A percentile compares a stretch with the other conserved stretches of the same genome.
phyloP scores from a whole-genome alignment of 1,140 invertebrate species.

The Thaumatotibia leucotreta region DNA sequence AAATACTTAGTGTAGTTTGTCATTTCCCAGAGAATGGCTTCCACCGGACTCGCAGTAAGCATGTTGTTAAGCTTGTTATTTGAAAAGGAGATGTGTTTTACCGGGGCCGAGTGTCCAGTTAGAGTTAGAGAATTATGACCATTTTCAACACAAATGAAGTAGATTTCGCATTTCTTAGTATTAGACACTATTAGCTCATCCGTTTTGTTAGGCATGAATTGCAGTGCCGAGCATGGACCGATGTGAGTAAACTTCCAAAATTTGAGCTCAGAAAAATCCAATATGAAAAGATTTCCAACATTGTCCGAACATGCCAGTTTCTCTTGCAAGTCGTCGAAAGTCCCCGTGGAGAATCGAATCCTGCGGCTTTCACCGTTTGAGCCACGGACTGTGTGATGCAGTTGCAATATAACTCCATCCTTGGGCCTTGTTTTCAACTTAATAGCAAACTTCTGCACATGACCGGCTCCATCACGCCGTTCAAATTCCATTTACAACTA shows the following conservation, averaged over 20 bases:
- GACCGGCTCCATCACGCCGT: conserved; percentile 31
- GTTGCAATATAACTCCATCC: conserved; percentile 77
- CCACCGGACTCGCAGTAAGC: conserved; percentile 77
- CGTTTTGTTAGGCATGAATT: conserved; percentile 63
- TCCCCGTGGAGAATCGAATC: conserved; percentile 75
- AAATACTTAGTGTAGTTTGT: conserved; percentile 77
- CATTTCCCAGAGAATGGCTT: conserved; percentile 82
- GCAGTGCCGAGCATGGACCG: conserved; percentile 61
- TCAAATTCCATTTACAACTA: conserved; percentile 43
- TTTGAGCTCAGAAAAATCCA: conserved; percentile 77
- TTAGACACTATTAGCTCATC: conserved; percentile 72
- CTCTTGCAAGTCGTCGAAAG: conserved; percentile 75
- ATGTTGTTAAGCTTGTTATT: conserved; percentile 74
- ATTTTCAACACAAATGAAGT: conserved; percentile 69
- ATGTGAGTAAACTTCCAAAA: conserved; percentile 76
- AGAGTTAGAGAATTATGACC: conserved; percentile 50
- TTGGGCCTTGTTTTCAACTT: conserved; percentile 64
- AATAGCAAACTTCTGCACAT: conserved; percentile 63
- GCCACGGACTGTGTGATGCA: conserved; percentile 76
- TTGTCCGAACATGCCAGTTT: conserved; percentile 78
- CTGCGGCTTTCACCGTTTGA: conserved; percentile 62
- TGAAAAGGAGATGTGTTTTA: conserved; percentile 80
- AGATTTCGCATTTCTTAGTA: conserved; percentile 55
- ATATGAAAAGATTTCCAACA: conserved; percentile 78
- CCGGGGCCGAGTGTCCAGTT: conserved; percentile 75